phyloP scores from a whole-genome alignment of 2,888 invertebrate genomes.

The Polyommatus iphigenia region DNA sequence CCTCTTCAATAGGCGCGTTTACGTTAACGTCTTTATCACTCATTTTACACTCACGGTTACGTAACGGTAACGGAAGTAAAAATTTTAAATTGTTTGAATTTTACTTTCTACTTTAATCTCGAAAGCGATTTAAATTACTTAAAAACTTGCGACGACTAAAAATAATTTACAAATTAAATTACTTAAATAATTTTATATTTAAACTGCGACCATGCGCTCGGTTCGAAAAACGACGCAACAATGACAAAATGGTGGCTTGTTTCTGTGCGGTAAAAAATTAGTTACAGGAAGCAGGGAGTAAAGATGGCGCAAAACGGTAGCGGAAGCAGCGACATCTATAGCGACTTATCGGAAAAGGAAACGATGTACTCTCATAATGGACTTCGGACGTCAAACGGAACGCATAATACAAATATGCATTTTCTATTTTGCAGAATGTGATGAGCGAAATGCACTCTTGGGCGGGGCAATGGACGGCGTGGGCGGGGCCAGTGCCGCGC shows the following conservation, averaged over 20 bases:
- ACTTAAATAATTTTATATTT: not conserved
- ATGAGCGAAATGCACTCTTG: slow-evolving; percentile 83
- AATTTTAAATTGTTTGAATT: not conserved
- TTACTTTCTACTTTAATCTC: not conserved
- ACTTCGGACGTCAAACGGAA: no score
- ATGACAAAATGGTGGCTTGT: not conserved
- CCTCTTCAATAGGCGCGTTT: not conserved
- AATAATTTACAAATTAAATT: not conserved
- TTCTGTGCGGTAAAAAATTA: no score
- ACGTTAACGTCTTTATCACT: slow-evolving; percentile 5
- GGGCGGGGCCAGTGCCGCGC: slow-evolving; percentile 38
- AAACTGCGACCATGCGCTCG: not conserved
- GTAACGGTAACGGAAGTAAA: not conserved
- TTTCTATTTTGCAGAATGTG: slow-evolving; percentile 50
- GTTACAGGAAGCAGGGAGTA: no score
- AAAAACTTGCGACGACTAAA: no score
- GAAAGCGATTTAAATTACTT: not conserved
- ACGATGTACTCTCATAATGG: no score
- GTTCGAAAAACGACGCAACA: slow-evolving; percentile 4
- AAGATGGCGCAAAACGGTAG: no score
- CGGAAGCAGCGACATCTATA: no score
- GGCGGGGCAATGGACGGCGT: slow-evolving; percentile 79
- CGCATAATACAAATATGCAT: no score
- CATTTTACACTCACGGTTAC: not conserved
- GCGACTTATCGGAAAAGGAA: no score